phyloP scores from a whole-genome alignment of 2,888 invertebrate species.

The Campoplex capitator region DNA sequence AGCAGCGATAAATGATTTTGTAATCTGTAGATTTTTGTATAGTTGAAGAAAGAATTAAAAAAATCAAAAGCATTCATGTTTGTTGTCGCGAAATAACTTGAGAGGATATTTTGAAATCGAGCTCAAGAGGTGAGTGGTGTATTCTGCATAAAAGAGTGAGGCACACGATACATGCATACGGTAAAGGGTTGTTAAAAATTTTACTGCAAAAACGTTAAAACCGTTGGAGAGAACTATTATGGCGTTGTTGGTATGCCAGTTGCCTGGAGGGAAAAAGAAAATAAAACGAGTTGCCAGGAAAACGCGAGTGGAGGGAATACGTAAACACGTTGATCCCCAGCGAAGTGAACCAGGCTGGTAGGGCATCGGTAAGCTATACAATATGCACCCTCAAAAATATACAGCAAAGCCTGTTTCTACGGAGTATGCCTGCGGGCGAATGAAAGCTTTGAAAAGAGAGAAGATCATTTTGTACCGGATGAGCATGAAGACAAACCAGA shows the following conservation, averaged over 20 bases:
- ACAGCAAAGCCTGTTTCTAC: constrained; percentile 21
- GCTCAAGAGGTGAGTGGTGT: neutral
- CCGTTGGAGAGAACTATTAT: constrained; percentile 36
- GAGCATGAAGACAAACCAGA: constrained; percentile 77
- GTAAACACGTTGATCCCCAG: constrained; percentile 47
- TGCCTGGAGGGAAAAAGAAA: constrained; percentile 40
- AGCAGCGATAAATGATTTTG: neutral
- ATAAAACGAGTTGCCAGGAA: constrained; percentile 29
- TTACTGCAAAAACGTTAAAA: constrained; percentile 43
- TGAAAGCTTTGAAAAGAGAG: constrained; percentile 77
- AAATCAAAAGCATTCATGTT: neutral
- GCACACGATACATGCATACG: neutral
- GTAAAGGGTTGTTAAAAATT: constrained; percentile 37
- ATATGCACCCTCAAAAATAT: constrained; percentile 23
- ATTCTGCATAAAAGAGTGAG: constrained; percentile 45
- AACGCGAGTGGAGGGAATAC: constrained; percentile 42
- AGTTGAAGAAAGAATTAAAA: neutral
- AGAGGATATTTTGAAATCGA: constrained; percentile 9
- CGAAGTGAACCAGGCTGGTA: constrained; percentile 35
- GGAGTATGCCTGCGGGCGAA: constrained; percentile 17
- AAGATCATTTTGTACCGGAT: constrained; percentile 79
- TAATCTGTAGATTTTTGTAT: neutral
- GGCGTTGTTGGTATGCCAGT: constrained; percentile 29
- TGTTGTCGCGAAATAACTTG: constrained; percentile 2
- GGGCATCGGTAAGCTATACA: constrained; percentile 40